Conservation (phyloP, 2,113 vertebrate species). For the Numenius arquata region DNA sequence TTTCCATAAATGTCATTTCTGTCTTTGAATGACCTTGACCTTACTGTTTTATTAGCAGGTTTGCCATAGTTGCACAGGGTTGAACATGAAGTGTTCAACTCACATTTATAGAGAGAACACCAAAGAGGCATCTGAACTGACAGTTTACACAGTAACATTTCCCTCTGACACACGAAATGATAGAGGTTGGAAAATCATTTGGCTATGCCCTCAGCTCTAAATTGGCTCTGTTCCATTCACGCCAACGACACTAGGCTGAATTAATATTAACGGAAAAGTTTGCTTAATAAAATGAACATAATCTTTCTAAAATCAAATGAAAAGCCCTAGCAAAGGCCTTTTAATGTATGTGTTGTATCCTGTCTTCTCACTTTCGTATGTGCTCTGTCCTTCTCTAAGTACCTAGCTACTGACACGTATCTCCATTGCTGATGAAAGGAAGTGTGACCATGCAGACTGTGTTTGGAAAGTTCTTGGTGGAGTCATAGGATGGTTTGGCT, state of each 20-base stretch:
- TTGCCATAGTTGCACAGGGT: background rate
- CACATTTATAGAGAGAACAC: background rate
- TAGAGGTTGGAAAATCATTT: background rate
- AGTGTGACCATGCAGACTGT: background rate
- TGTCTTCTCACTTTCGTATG: background rate
- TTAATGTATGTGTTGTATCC: fast-evolving
- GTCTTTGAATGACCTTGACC: conserved; percentile 8
- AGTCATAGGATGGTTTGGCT: background rate
- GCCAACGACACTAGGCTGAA: background rate
- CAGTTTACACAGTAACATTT: background rate
- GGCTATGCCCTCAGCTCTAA: background rate
- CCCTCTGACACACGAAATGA: background rate
- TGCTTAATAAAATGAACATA: background rate
- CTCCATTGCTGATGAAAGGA: background rate
- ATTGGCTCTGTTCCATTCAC: background rate
- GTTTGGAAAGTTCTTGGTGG: background rate
- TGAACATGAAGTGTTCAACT: background rate
- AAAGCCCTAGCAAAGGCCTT: background rate
- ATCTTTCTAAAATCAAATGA: background rate
- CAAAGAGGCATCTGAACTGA: background rate
- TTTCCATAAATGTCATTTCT: background rate
- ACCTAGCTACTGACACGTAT: background rate
- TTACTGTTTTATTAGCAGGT: background rate
- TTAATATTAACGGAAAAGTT: background rate
- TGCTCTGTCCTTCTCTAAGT: background rate